Evolutionary conservation across 2,113 vertebrate genomes (phyloP).

Genomic region (Felis catus): DNA sequence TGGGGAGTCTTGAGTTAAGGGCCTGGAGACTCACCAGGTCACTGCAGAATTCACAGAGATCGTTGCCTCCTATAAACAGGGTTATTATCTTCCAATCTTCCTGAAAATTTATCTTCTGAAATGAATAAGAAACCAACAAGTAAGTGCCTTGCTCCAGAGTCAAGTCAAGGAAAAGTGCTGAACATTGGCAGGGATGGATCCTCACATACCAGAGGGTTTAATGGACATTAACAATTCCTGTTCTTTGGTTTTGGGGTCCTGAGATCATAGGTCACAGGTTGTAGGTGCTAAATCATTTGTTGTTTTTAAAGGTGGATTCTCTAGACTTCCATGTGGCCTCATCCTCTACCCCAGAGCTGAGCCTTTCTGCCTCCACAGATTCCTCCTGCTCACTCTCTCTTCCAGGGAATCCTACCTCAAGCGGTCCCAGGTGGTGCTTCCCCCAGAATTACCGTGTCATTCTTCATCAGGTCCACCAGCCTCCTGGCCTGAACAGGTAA

Average conservation of each 20-base stretch:
- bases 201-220: neutral
- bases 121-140: constrained; percentile 37
- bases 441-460: constrained; percentile 77
- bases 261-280: neutral
- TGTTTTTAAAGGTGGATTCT: neutral
- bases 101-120: constrained; percentile 82
- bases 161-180: neutral
- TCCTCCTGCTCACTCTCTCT: neutral
- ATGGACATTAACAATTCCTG: neutral
- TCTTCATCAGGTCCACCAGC: constrained; percentile 83
- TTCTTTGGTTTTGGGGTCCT: neutral
- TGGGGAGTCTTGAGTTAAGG: neutral
- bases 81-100: constrained; percentile 89
- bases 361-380: neutral
- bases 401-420: neutral
- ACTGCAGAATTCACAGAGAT: constrained; percentile 79
- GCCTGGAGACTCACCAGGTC: constrained; percentile 80
- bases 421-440: neutral
- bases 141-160: neutral
- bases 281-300: neutral
- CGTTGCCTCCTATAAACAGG: constrained; percentile 86
- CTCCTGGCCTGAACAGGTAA: constrained; percentile 76
- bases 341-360: too few species aligned
- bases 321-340: neutral
- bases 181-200: neutral